Evolutionary conservation across 2,797 vertebrate species (phyloP), one percentile per base, ranked within the genome.

Genomic region (Siniperca undulata): DNA sequence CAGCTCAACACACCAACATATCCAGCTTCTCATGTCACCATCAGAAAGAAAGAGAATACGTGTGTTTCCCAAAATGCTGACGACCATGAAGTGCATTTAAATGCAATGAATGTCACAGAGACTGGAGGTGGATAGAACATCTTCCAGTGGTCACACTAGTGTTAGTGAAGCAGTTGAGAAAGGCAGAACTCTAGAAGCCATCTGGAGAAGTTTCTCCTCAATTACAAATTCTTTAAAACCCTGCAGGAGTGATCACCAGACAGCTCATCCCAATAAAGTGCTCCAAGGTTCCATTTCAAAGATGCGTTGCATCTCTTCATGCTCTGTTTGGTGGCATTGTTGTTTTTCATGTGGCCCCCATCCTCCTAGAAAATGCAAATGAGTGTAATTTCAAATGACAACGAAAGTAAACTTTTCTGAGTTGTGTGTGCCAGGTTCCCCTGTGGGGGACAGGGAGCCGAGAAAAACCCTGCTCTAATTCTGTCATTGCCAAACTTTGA

Each of bases 401-500:
- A 89, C 81, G 78, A 95, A 95, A 95, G 94, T 95, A 94, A 94
- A 95, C 91, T 94, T 89, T 83, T 86, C 80, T 59, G 90, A 93
- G 91, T 93, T 91, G 89, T 71, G 86, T 76, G 85, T 61, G 83
- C 82, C 79, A 79, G 86, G 91, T 77, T 95, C 93, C 30, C 94
- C 95, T 86, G 92, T 91, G 93, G 94, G 93, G 88, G 89, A 86
- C 85, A 66, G 65, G 87, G 74, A 81, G 91, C 90, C 40, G 85
- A 86, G 83, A 92, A 94, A 87, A 94, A 85, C 87, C 90, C 86
- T 95, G 95, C 94, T 95, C 95, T 94, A 94, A 95, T 96, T 95
- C 95, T 96, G 95, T 96, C 95, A 95, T 88, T 91, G 94, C 95
- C 95, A 94, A 92, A 94, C 93, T 95, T 94, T 95, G 94, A 95